Base-by-base conservation (phyloP, 2,113 vertebrate species). In the Physeter macrocephalus region DNA sequence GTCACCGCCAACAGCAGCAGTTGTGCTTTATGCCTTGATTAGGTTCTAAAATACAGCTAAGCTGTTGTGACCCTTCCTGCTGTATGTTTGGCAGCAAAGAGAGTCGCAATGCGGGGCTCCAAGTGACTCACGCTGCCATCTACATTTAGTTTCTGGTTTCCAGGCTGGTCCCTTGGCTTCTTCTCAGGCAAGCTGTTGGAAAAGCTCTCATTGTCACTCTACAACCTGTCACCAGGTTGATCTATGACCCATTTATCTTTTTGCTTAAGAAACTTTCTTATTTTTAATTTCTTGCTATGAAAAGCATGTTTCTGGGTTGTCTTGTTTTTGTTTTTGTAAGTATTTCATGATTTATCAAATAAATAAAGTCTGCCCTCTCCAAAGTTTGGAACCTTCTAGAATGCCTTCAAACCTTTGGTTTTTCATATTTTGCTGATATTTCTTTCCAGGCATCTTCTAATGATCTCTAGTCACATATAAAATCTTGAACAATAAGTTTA, bases 1-100 rank as follows among this genome's bases (percentile, higher is more conserved):
- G 39, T 85, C 43, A 27, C 15, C 0, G 54, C 81, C 95, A 95
- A 89, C 57, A 93, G 43, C 36, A n/a, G 78, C 57, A 34, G 57
- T 90, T 96, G 93, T 54, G 72, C 62, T 54, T 96, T 90, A 64
- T 54, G 29, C 29, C 27, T 88, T 20, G 36, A 75, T 93, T 85
- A 57, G 52, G n/a, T 78, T 20, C 97, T 97, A 71, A 82, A 96
- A 81, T 86, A 88, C 31, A 95, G 88, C n/a, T 88, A 93, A 93
- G 69, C 71, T 74, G 23, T 62, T 96, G 86, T 86, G 61, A 86
- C 62, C 25, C 29, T 17, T 88, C 80, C 93, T 77, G 90, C 83
- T 94, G 88, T 43, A 84, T 10, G 36, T 72, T 97, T 96, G 93
- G 95, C 95, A 93, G 61, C 17, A 17, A 5, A 7, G 5, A 10